Evolutionary conservation across 2,888 invertebrate genomes (phyloP).

Genomic region (Hirtodrosophila alboralis): DNA sequence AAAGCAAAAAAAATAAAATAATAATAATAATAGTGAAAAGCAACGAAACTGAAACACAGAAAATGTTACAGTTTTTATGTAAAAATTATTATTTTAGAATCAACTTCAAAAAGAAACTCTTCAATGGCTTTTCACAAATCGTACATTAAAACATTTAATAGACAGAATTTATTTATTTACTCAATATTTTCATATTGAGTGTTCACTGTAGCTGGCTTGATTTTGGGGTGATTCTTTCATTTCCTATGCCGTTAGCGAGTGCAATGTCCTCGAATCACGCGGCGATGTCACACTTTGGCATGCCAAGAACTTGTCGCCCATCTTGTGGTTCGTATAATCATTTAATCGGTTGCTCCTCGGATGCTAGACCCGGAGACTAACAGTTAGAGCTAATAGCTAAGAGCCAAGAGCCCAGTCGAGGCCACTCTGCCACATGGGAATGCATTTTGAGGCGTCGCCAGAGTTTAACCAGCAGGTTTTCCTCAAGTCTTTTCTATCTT

Average conservation of each 20-base stretch:
- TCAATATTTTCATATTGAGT: too few species aligned
- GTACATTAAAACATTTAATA: too few species aligned
- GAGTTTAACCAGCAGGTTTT: constrained; percentile 64
- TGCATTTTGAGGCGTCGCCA: constrained; percentile 62
- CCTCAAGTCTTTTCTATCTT: constrained; percentile 21
- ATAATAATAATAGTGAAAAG: too few species aligned
- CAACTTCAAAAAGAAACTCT: too few species aligned
- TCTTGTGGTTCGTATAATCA: constrained; percentile 18
- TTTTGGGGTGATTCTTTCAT: constrained; percentile 17
- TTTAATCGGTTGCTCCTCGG: constrained; percentile 24
- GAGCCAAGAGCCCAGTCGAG: constrained; percentile 22
- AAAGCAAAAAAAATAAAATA: too few species aligned
- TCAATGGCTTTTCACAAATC: too few species aligned
- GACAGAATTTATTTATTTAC: too few species aligned
- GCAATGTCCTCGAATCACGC: constrained; percentile 72
- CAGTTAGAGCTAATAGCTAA: too few species aligned
- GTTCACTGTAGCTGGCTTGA: too few species aligned
- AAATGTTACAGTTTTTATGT: too few species aligned
- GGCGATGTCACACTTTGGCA: constrained; percentile 71
- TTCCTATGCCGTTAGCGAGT: constrained; percentile 45
- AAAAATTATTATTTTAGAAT: too few species aligned
- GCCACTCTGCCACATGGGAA: constrained; percentile 51
- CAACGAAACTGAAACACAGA: too few species aligned
- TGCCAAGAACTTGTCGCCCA: constrained; percentile 60
- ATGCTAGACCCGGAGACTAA: neutral